These are phyloP conservation scores for Aptenodytes forsteri DNA, from an alignment of 2,113 vertebrate genomes.

Conservation along the genomic window DNA sequence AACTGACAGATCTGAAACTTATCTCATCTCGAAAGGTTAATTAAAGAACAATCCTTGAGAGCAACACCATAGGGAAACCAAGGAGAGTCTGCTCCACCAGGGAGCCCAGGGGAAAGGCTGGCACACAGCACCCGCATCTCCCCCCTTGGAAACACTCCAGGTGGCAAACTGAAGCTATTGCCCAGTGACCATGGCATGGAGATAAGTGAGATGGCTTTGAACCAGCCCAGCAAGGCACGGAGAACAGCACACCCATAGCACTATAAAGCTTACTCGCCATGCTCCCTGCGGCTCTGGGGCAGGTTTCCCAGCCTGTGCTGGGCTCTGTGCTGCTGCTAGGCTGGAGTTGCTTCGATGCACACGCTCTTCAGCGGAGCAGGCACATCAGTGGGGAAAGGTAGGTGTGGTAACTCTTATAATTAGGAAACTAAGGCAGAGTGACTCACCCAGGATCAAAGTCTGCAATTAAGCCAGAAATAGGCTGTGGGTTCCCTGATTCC, in stretches of 20 bases:
- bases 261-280: accelerated
- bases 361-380: not conserved
- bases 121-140: not conserved
- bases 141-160: too few species aligned
- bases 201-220: not conserved
- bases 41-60: conserved; percentile 43
- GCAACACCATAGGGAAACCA: not conserved
- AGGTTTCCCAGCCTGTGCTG: not conserved
- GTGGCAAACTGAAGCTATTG: not conserved
- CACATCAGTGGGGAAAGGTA: accelerated
- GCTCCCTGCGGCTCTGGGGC: not conserved
- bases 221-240: accelerated
- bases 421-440: not conserved
- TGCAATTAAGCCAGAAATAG: not conserved
- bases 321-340: not conserved
- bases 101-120: not conserved
- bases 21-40: conserved; percentile 49
- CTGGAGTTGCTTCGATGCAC: not conserved
- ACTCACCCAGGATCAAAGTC: not conserved
- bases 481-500: not conserved
- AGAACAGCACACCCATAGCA: not conserved
- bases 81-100: not conserved
- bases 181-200: accelerated
- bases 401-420: not conserved
- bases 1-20: conserved; percentile 52